Evolutionary conservation across 1,140 invertebrate species (phyloP).

Genomic region (Drosophila baimaii): DNA sequence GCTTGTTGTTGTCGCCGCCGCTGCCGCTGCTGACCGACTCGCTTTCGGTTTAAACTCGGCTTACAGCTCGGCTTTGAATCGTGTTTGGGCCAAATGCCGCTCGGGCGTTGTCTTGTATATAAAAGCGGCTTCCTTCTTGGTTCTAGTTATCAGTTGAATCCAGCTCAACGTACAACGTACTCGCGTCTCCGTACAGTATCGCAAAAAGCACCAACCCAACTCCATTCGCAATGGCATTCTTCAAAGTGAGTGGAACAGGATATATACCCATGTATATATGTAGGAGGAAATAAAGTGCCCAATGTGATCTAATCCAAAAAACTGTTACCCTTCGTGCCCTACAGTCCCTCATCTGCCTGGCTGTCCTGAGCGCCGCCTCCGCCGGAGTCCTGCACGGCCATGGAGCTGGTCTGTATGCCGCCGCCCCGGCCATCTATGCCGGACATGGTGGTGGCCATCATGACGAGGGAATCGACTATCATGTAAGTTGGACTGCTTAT

Average conservation of each 20-base stretch:
- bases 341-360: constrained; percentile 81
- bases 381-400: constrained; percentile 76
- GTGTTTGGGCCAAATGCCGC: constrained; percentile 44
- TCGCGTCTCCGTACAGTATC: constrained; percentile 51
- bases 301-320: neutral
- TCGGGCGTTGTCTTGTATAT: constrained; percentile 84
- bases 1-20: constrained; percentile 25
- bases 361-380: constrained; percentile 79
- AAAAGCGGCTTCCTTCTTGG: constrained; percentile 84
- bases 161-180: constrained; percentile 75
- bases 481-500: constrained; percentile 66
- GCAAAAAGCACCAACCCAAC: constrained; percentile 29
- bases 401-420: constrained; percentile 69
- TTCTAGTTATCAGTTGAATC: constrained; percentile 84
- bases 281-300: constrained; percentile 3
- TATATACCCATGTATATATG: neutral
- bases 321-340: constrained; percentile 29
- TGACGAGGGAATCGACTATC: constrained; percentile 80
- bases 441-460: constrained; percentile 55
- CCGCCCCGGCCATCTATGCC: constrained; percentile 68
- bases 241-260: constrained; percentile 81
- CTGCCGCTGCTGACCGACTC: constrained; percentile 58
- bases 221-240: constrained; percentile 78
- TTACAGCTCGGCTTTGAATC: constrained; percentile 41
- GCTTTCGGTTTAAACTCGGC: constrained; percentile 53